Percentiles rank a stretch among this genome's conserved stretches.
phyloP scores from a whole-genome alignment of 2,797 vertebrate genomes.

The Rhinoraja longicauda region DNA sequence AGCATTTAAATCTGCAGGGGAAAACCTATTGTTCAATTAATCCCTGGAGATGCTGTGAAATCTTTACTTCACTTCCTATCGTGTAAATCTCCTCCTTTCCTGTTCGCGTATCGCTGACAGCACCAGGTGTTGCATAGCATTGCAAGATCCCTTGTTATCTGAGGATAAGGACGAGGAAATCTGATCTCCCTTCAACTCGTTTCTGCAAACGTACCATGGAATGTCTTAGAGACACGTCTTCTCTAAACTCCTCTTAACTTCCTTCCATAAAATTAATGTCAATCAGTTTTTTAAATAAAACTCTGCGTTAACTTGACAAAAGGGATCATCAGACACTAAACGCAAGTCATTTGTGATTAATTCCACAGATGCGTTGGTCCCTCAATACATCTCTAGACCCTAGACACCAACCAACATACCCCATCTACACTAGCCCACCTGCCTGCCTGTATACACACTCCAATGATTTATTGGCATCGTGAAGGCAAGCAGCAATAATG shows the following conservation, averaged over 20 bases:
- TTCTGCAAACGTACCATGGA: neutral
- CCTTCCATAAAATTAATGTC: neutral
- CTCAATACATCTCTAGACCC: neutral
- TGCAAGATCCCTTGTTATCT: neutral
- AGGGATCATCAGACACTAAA: neutral
- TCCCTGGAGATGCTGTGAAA: conserved; percentile 26
- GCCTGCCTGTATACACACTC: no score
- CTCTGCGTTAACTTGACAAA: neutral
- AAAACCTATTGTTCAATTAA: conserved; percentile 22
- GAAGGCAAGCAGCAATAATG: no score
- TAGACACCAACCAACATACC: no score
- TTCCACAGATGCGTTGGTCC: neutral
- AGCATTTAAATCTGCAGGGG: neutral
- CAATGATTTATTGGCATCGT: no score
- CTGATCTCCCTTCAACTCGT: neutral
- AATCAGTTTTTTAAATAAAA: neutral
- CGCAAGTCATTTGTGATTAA: neutral
- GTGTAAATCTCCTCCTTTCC: neutral
- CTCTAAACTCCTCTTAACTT: neutral
- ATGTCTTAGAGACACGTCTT: neutral
- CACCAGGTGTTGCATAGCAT: neutral
- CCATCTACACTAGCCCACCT: no score
- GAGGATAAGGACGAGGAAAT: neutral
- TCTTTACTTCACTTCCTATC: conserved; percentile 33
- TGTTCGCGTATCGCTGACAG: neutral